A percentile compares a stretch with the other conserved stretches of the same genome.
Evolutionary conservation across 1,140 invertebrate genomes (phyloP).

Genomic region (Ceratina australensis): DNA sequence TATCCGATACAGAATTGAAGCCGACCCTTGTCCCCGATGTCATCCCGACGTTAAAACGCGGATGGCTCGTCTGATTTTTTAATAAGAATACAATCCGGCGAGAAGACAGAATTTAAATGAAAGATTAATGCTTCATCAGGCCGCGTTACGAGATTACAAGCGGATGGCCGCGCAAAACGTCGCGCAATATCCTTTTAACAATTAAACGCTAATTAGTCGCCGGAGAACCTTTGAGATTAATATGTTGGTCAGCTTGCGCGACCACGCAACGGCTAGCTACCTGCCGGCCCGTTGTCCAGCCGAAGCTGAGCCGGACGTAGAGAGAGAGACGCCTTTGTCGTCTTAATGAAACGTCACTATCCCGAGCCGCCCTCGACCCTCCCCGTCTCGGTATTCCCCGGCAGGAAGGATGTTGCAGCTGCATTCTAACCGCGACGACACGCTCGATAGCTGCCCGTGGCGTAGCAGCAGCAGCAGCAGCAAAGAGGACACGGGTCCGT

Average conservation of each 20-base stretch:
- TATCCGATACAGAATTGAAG: no score
- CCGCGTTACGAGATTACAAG: slow-evolving; percentile 19
- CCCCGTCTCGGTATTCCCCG: slow-evolving; percentile 34
- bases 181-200: slow-evolving; percentile 32
- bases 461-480: no score
- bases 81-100: no score
- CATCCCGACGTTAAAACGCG: no score
- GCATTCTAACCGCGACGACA: slow-evolving; percentile 44
- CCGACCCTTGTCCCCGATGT: no score
- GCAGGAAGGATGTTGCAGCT: slow-evolving; percentile 41
- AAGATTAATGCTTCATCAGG: background rate
- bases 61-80: no score
- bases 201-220: slow-evolving; percentile 53
- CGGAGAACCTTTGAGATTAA: slow-evolving; percentile 47
- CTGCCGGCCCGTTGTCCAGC: no score
- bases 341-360: slow-evolving; percentile 67
- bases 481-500: background rate
- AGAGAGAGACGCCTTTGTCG: slow-evolving; percentile 54
- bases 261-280: slow-evolving; percentile 22
- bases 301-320: background rate
- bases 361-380: no score
- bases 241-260: slow-evolving; percentile 26
- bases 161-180: slow-evolving; percentile 11
- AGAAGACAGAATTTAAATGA: no score
- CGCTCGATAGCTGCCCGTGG: slow-evolving; percentile 49